A percentile compares a stretch with the other conserved stretches of the same genome.
phyloP scores from a whole-genome alignment of 1,140 invertebrate genomes.

The Cyclina sinensis region DNA sequence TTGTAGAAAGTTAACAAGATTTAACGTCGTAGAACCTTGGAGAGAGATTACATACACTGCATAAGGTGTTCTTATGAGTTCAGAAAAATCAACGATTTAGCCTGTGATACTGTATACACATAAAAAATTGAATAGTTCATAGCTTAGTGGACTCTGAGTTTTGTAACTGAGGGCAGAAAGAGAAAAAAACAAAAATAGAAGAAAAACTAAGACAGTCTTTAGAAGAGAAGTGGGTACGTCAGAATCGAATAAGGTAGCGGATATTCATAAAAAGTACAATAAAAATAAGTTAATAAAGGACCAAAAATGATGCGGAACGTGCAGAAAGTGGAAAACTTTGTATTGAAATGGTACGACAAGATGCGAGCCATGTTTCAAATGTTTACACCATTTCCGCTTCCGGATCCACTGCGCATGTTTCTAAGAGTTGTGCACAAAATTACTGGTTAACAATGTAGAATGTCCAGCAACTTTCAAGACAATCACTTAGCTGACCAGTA shows the following conservation, averaged over 20 bases:
- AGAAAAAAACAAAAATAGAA: neutral
- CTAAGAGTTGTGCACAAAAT: slow-evolving; percentile 35
- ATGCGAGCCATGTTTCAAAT: slow-evolving; percentile 35
- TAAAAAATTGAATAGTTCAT: neutral
- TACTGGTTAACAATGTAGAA: slow-evolving; percentile 15
- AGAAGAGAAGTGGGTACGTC: neutral
- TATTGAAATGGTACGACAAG: slow-evolving; percentile 43
- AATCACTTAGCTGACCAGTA: no score
- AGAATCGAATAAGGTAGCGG: no score
- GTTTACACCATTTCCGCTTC: slow-evolving; percentile 44
- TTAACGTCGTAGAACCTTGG: no score
- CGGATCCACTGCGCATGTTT: slow-evolving; percentile 40
- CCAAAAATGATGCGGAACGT: slow-evolving; percentile 5
- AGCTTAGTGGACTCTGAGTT: no score
- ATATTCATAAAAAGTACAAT: neutral
- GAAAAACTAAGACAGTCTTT: neutral
- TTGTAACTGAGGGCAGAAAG: neutral
- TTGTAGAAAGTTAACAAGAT: no score
- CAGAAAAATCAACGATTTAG: no score
- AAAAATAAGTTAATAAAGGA: neutral
- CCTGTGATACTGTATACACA: no score
- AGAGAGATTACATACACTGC: no score
- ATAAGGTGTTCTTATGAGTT: no score
- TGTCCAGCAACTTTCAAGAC: neutral
- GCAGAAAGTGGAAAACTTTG: slow-evolving; percentile 33